Evolutionary conservation across 1,140 invertebrate species (phyloP).

Genomic region (Chelonus insularis): DNA sequence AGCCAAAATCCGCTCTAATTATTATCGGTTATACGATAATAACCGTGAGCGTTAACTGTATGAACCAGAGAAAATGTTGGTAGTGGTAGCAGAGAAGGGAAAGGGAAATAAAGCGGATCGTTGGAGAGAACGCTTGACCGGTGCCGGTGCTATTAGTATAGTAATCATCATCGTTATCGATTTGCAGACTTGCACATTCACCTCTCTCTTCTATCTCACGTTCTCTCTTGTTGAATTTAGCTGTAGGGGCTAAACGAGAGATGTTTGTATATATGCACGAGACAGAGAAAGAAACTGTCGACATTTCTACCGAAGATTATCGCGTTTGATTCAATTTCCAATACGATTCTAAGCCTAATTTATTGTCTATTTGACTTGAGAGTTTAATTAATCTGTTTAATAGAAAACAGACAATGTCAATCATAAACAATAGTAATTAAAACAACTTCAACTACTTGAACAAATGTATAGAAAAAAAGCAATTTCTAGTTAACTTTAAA

Average conservation of each 20-base stretch:
- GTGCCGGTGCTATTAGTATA: constrained; percentile 31
- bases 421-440: too few species aligned
- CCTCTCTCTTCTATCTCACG: constrained; percentile 10
- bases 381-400: constrained; percentile 23
- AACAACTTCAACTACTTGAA: too few species aligned
- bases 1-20: constrained; percentile 10
- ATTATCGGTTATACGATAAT: constrained; percentile 20
- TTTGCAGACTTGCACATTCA: constrained; percentile 27
- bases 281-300: constrained; percentile 5
- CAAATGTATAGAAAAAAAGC: too few species aligned
- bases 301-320: constrained; percentile 46
- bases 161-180: constrained; percentile 32
- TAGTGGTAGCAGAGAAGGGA: neutral
- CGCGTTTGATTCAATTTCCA: constrained; percentile 47
- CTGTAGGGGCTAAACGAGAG: neutral
- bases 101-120: constrained; percentile 13
- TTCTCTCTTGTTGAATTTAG: neutral
- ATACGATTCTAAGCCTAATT: constrained; percentile 44
- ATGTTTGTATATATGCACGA: constrained; percentile 7
- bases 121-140: constrained; percentile 20
- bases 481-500: too few species aligned
- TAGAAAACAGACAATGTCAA: too few species aligned
- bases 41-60: neutral
- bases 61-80: neutral
- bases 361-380: constrained; percentile 38